Percentiles rank a stretch among this genome's conserved stretches.
Evolutionary conservation across 2,797 vertebrate species (phyloP).

Genomic region (Eidolon dupreanum): DNA sequence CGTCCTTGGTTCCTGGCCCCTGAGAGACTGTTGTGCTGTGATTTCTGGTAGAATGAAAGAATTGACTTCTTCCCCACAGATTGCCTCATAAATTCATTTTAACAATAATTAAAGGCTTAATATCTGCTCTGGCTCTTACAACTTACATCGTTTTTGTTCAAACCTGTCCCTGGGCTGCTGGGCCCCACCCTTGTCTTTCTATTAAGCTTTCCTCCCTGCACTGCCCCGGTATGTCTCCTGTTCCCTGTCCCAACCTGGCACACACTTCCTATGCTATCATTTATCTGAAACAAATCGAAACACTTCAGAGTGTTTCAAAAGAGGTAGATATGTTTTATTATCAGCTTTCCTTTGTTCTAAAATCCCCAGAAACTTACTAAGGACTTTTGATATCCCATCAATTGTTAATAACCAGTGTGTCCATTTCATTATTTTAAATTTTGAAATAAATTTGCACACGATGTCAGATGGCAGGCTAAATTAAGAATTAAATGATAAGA

Average conservation of each 20-base stretch:
- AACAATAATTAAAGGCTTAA: fast-evolving
- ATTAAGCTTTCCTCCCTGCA: fast-evolving
- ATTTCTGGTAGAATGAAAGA: fast-evolving
- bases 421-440: neutral
- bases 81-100: fast-evolving
- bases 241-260: too few species aligned
- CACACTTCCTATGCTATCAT: fast-evolving
- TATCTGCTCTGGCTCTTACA: neutral
- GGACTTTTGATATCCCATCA: fast-evolving
- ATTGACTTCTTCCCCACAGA: fast-evolving
- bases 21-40: neutral
- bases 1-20: neutral
- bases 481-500: neutral
- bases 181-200: neutral
- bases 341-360: neutral
- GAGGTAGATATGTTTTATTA: fast-evolving
- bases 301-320: neutral
- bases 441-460: neutral
- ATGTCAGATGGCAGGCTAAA: neutral
- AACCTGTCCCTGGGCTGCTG: fast-evolving
- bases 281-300: neutral
- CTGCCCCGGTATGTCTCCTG: neutral
- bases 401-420: fast-evolving
- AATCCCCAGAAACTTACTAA: neutral
- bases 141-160: fast-evolving